Conservation (phyloP, 2,888 invertebrate genomes). For the Meteorus cinctellus region DNA sequence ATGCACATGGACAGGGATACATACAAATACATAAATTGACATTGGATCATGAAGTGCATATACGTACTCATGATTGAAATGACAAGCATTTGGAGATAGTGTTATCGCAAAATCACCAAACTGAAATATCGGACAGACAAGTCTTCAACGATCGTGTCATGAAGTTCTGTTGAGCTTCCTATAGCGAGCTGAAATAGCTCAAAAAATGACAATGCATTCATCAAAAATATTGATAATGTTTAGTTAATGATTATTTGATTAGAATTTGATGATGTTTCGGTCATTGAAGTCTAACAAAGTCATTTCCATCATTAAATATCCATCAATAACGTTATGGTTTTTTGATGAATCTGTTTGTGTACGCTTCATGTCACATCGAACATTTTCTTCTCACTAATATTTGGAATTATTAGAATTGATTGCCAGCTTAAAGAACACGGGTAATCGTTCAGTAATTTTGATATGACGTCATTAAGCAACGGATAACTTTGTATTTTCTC, state of each 20-base stretch:
- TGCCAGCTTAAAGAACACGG: neutral
- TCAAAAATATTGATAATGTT: neutral
- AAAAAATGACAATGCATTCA: neutral
- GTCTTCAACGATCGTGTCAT: slow-evolving; percentile 40
- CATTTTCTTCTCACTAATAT: neutral
- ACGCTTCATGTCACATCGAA: slow-evolving; percentile 7
- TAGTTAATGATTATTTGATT: neutral
- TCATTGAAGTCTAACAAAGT: neutral
- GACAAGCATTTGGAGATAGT: neutral
- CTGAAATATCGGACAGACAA: slow-evolving; percentile 62
- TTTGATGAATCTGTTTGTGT: neutral
- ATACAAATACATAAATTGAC: slow-evolving; percentile 2
- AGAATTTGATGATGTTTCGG: neutral
- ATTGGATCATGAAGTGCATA: slow-evolving; percentile 17
- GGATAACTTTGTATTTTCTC: slow-evolving; percentile 22
- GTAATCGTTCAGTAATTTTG: slow-evolving; percentile 1
- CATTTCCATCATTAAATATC: neutral
- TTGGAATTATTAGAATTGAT: neutral
- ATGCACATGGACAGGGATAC: neutral
- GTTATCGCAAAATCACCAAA: slow-evolving; percentile 4
- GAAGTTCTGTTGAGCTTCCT: slow-evolving; percentile 28
- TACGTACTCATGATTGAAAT: slow-evolving; percentile 2
- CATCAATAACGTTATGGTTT: neutral
- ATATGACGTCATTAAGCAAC: neutral
- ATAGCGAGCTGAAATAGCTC: slow-evolving; percentile 37